Evolutionary conservation across 1,140 invertebrate genomes (phyloP).

Genomic region (Andricus grossulariae): DNA sequence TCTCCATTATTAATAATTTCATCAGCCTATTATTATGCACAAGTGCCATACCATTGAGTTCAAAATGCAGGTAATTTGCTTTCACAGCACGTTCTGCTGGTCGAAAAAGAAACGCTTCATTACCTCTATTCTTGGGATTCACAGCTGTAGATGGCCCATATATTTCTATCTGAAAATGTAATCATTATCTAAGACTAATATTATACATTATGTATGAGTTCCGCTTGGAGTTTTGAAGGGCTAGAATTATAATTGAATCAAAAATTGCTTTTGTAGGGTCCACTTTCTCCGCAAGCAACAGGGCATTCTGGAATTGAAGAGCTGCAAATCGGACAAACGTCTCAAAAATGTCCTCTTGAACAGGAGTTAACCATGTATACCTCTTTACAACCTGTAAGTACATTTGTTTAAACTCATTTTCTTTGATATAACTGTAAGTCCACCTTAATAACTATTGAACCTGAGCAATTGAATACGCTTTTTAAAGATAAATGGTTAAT

Average conservation of each 20-base stretch:
- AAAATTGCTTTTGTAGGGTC: constrained; percentile 76
- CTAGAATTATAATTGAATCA: constrained; percentile 72
- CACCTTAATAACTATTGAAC: neutral
- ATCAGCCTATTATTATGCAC: too few species aligned
- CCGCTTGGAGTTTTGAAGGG: constrained; percentile 31
- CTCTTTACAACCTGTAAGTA: constrained; percentile 3
- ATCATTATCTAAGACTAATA: too few species aligned
- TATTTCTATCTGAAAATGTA: too few species aligned
- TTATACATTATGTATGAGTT: constrained; percentile 74
- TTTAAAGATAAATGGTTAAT: neutral
- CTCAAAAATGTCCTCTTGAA: neutral
- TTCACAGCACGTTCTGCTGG: too few species aligned
- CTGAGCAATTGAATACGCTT: neutral
- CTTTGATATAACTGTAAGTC: neutral
- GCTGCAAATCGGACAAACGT: neutral
- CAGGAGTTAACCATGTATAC: neutral
- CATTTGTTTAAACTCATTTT: constrained; percentile 24
- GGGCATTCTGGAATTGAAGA: constrained; percentile 58
- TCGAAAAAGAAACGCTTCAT: too few species aligned
- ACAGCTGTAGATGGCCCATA: too few species aligned
- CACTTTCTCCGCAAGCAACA: constrained; percentile 75
- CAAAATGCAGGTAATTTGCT: too few species aligned
- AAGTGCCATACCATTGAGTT: too few species aligned
- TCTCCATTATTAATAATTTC: too few species aligned
- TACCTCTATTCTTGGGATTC: too few species aligned